Evolutionary conservation across 2,113 vertebrate genomes (phyloP).

Genomic region (Oryzias javanicus): DNA sequence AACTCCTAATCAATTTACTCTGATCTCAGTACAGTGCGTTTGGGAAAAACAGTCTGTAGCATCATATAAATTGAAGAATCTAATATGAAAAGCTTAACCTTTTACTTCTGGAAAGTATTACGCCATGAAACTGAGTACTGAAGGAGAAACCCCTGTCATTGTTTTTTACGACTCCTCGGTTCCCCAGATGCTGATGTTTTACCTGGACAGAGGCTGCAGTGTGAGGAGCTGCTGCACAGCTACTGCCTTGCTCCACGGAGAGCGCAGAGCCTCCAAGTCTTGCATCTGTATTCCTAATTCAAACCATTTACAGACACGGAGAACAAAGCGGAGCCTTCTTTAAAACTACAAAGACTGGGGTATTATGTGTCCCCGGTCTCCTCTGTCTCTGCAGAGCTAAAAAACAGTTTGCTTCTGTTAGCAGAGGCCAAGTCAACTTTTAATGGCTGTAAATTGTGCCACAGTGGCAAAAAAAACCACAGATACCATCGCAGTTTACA

Average conservation of each 20-base stretch:
- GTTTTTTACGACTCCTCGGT: constrained; percentile 36
- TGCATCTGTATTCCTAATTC: constrained; percentile 55
- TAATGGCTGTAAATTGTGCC: constrained; percentile 38
- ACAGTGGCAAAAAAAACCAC: constrained; percentile 21
- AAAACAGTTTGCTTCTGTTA: constrained; percentile 36
- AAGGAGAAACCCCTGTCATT: constrained; percentile 23
- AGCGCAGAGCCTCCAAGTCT: constrained; percentile 56
- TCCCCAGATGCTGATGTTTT: constrained; percentile 31
- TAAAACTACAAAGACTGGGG: constrained; percentile 66
- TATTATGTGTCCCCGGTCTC: constrained; percentile 45
- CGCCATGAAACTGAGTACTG: not conserved
- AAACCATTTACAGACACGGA: constrained; percentile 58
- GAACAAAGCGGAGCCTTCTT: constrained; percentile 65
- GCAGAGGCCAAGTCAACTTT: constrained; percentile 28
- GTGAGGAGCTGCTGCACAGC: constrained; percentile 43
- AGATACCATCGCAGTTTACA: not conserved
- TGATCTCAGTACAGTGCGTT: too few species aligned
- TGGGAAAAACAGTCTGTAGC: too few species aligned
- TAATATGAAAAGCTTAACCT: constrained; percentile 3
- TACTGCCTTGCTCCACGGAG: constrained; percentile 45
- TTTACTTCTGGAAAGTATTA: constrained; percentile 12
- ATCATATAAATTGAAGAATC: not conserved
- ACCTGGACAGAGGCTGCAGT: constrained; percentile 54
- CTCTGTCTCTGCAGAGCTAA: constrained; percentile 37
- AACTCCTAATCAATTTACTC: too few species aligned